Percentiles rank a stretch among this genome's conserved stretches.
Evolutionary conservation across 2,113 vertebrate genomes (phyloP).

Genomic region (Hypanus sabinus): DNA sequence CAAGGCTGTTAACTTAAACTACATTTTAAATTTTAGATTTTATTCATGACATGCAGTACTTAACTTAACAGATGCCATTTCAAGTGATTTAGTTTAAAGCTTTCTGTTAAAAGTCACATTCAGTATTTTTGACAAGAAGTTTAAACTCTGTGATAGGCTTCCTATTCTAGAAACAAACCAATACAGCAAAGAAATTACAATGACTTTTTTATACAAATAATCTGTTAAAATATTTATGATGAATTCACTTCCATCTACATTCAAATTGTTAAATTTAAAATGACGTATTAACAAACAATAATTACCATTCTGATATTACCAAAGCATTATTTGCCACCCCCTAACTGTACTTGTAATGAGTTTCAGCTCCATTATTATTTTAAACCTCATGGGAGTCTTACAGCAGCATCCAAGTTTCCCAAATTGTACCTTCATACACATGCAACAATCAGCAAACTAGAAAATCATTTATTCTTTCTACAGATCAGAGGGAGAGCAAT

Average conservation of each 20-base stretch:
- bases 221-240: conserved; percentile 11
- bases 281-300: not conserved
- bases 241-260: not conserved
- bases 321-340: not conserved
- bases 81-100: not conserved
- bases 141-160: not conserved
- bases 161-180: not conserved
- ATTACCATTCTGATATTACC: not conserved
- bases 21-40: not conserved
- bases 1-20: not conserved
- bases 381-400: conserved; percentile 18
- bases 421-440: conserved; percentile 28
- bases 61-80: not conserved
- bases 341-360: not conserved
- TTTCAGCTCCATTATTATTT: conserved; percentile 24
- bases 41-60: not conserved
- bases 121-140: not conserved
- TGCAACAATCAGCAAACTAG: not conserved
- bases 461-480: conserved; percentile 7
- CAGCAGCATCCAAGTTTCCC: not conserved
- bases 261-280: not conserved
- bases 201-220: not conserved
- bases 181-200: not conserved
- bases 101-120: not conserved
- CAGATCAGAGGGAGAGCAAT: not conserved